phyloP scores from a whole-genome alignment of 2,888 invertebrate genomes.

The Aspidiotus rigidus region DNA sequence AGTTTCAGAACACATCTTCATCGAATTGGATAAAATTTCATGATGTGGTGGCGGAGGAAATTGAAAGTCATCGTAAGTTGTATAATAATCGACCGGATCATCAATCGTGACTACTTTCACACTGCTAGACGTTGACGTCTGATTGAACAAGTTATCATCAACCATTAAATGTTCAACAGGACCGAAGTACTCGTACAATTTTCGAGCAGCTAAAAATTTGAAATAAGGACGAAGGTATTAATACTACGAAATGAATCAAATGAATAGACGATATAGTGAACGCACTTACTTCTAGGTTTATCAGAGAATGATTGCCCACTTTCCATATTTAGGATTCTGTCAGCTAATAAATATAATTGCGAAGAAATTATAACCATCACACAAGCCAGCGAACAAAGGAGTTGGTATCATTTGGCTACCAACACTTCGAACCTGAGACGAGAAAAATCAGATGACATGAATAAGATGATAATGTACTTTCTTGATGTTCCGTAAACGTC shows the following conservation, averaged over 20 bases:
- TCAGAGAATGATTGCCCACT: slow-evolving; percentile 20
- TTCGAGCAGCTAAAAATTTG: slow-evolving; percentile 7
- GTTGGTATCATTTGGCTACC: slow-evolving; percentile 37
- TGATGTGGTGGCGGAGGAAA: slow-evolving; percentile 35
- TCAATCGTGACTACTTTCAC: not conserved
- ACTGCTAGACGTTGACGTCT: not conserved
- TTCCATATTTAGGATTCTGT: slow-evolving; percentile 27
- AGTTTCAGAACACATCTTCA: slow-evolving; percentile 21
- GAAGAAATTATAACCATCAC: slow-evolving; percentile 4
- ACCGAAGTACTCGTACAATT: slow-evolving; percentile 10
- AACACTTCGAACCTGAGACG: slow-evolving; percentile 34
- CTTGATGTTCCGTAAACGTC: not conserved
- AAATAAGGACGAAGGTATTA: not conserved
- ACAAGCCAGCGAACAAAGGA: slow-evolving; percentile 27
- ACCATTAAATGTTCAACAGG: slow-evolving; percentile 12
- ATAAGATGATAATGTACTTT: not conserved
- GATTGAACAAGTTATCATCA: not conserved
- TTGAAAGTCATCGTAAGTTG: slow-evolving; percentile 29
- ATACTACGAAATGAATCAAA: not conserved
- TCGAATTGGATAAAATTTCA: slow-evolving; percentile 11
- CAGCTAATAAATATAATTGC: not conserved
- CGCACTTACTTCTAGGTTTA: slow-evolving; percentile 32
- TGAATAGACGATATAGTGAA: not conserved
- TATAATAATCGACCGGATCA: slow-evolving; percentile 11
- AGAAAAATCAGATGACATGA: not conserved